Base-by-base conservation (phyloP, 2,113 vertebrate genomes). In the Trogon surrucura region DNA sequence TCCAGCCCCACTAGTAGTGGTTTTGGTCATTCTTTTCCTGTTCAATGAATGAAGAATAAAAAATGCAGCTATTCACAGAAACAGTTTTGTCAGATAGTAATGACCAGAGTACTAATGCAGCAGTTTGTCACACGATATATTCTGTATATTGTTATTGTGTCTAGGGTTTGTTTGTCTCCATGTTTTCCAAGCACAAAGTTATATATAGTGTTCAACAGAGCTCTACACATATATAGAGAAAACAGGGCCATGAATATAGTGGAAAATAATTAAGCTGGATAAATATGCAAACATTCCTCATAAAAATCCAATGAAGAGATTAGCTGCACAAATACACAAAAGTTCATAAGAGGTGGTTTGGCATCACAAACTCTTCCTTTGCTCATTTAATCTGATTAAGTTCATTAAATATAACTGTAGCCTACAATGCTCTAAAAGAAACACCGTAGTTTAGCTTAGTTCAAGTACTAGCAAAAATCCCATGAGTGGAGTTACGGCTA, bases 31-130 rank as follows among this genome's bases (percentile, higher is more conserved):
- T 95, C 88, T 93, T 80, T 86, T 73, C 64, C 58, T 32, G 32
- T 23, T 34, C 50, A 86, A 84, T 96, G 93, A 97, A 96, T 94
- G 85, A 92, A 97, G 93, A 97, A 96, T 96, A 85, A 85, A 97
- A 96, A 96, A 95, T 84, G 61, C 56, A 56, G 83, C 90, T 93
- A 93, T 94, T 95, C 95, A 96, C 19, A 50, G 61, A 53, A 79
- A 58, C 56, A 44, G 62, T 91, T 93, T 79, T 93, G 75, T 95
- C 80, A 84, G 77, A 65, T 64, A 71, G 82, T 74, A 91, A 54
- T 45, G 95, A 77, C 75, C 44, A 4, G 11, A 57, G 72, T 90
- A 83, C 85, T 92, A 91, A 92, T 75, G 72, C n/a, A 88, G 34
- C 20, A 64, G 30, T 80, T 86, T 78, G 83, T 88, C 70, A 84